phyloP scores from a whole-genome alignment of 1,140 invertebrate species.

The Caligus rogercresseyi region DNA sequence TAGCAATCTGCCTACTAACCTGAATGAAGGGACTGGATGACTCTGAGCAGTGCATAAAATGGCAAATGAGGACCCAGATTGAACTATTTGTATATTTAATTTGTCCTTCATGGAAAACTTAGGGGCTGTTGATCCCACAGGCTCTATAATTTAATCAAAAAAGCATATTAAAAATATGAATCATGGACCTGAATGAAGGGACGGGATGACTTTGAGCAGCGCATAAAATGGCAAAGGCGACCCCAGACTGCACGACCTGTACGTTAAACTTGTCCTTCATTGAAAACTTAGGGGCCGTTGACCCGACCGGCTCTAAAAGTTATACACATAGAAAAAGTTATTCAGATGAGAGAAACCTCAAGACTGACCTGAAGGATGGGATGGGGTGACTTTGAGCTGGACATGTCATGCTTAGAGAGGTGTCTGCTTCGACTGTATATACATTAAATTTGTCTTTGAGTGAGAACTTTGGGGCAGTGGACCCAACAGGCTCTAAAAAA shows the following conservation, averaged over 20 bases:
- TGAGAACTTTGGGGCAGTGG: conserved; percentile 3
- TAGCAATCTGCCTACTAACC: too few relatives aligned
- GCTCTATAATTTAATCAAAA: conserved; percentile 9
- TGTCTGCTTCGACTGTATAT: background rate
- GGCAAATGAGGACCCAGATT: conserved; percentile 16
- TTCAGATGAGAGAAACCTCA: too few relatives aligned
- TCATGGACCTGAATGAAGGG: conserved; percentile 45
- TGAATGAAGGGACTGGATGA: conserved; percentile 23
- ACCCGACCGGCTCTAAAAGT: conserved; percentile 15
- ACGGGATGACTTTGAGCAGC: conserved; percentile 30
- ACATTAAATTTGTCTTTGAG: background rate
- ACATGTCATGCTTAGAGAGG: conserved; percentile 22
- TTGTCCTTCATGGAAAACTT: conserved; percentile 20
- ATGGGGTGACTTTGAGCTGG: conserved; percentile 24
- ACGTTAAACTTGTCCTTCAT: conserved; percentile 10
- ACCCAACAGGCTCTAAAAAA: conserved; percentile 10
- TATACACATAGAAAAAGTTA: too few relatives aligned
- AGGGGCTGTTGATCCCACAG: conserved; percentile 12
- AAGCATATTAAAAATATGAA: background rate
- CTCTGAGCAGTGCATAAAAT: conserved; percentile 22
- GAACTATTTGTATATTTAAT: background rate
- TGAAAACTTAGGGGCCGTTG: conserved; percentile 17
- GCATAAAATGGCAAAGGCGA: background rate
- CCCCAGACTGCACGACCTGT: background rate
- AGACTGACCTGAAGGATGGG: conserved; percentile 23